phyloP scores from a whole-genome alignment of 2,113 vertebrate genomes.

The Ceuthmochares aereus region DNA sequence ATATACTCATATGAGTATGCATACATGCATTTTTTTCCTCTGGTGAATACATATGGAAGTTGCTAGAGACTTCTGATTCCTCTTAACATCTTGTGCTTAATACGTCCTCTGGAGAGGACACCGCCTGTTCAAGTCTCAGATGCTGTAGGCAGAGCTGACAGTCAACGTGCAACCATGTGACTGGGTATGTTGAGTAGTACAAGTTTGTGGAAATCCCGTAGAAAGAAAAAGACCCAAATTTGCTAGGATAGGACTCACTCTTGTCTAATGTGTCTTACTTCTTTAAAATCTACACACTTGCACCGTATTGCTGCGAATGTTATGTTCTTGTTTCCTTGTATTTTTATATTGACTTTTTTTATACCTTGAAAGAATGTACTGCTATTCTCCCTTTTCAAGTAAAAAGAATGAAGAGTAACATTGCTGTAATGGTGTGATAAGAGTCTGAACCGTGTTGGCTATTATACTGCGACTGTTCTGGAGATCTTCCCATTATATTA shows the following conservation, averaged over 20 bases:
- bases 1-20: neutral
- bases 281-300: neutral
- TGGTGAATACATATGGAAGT: neutral
- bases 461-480: neutral
- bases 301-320: neutral
- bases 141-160: neutral
- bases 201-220: neutral
- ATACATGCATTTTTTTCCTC: neutral
- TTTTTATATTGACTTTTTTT: neutral
- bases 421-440: neutral
- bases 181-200: neutral
- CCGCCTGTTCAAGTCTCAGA: neutral
- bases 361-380: neutral
- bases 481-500: neutral
- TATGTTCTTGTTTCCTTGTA: neutral
- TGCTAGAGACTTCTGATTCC: neutral
- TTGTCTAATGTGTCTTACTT: neutral
- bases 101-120: neutral
- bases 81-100: slow-evolving; percentile 11
- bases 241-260: neutral
- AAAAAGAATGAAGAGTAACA: neutral
- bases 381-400: neutral
- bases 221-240: neutral
- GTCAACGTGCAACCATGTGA: neutral
- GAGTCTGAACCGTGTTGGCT: neutral